Evolutionary conservation across 2,113 vertebrate species (phyloP).

Genomic region (Sorex fumeus): DNA sequence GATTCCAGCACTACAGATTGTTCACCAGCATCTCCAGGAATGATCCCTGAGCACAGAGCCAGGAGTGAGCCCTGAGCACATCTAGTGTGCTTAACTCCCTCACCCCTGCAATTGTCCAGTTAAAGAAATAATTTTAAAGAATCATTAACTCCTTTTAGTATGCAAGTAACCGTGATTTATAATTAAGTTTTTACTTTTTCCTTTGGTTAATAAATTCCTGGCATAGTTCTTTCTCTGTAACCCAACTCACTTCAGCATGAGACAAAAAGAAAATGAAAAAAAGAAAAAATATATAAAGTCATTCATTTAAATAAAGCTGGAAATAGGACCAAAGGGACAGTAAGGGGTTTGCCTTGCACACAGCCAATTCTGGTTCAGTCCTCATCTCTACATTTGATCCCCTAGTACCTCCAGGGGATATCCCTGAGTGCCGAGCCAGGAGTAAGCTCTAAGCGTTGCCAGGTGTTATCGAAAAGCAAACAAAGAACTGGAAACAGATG

Average conservation of each 20-base stretch:
- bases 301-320: not conserved
- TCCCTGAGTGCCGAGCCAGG: too few relatives aligned
- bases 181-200: conserved; percentile 14
- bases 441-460: too few relatives aligned
- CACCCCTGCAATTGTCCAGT: not conserved
- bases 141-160: not conserved
- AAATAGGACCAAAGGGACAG: too few relatives aligned
- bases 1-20: not conserved
- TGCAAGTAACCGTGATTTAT: not conserved
- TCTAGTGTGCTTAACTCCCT: too few relatives aligned
- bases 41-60: too few relatives aligned
- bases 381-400: too few relatives aligned
- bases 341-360: too few relatives aligned
- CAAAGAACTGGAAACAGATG: not conserved
- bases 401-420: too few relatives aligned
- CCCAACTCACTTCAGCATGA: not conserved
- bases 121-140: not conserved
- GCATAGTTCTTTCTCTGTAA: not conserved
- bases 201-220: not conserved
- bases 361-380: too few relatives aligned
- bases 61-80: too few relatives aligned
- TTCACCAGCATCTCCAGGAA: too few relatives aligned
- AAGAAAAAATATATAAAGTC: not conserved
- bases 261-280: not conserved
- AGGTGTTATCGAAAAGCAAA: too few relatives aligned